Evolutionary conservation across 2,888 invertebrate genomes (phyloP).

Genomic region (Aleiodes alternator): DNA sequence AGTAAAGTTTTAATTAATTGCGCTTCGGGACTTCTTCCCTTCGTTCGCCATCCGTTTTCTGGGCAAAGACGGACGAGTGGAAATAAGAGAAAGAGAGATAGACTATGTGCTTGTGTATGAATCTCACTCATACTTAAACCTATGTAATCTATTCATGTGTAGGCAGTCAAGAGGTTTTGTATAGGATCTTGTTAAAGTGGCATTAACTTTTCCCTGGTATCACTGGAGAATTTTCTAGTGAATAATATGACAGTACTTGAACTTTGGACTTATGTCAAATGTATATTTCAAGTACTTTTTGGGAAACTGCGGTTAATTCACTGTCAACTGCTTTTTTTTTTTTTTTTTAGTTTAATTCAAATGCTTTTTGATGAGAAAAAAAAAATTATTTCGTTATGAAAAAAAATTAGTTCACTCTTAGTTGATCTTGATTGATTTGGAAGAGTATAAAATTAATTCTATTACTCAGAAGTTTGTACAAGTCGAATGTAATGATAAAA

Average conservation of each 20-base stretch:
- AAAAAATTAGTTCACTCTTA: no score
- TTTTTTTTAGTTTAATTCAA: no score
- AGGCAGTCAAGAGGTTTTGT: slow-evolving; percentile 43
- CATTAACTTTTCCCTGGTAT: slow-evolving; percentile 52
- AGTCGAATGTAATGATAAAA: no score
- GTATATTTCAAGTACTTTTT: not conserved
- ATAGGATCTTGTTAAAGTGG: slow-evolving; percentile 54
- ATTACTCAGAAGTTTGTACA: no score
- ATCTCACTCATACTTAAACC: not conserved
- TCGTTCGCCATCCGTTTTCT: slow-evolving; percentile 26
- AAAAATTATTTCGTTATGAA: no score
- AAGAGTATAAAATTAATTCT: no score
- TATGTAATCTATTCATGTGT: slow-evolving; percentile 25
- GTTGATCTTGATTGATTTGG: no score
- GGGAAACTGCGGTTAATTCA: not conserved
- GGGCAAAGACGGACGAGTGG: slow-evolving; percentile 6
- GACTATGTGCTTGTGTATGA: not conserved
- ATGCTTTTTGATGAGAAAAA: no score
- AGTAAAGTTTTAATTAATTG: slow-evolving; percentile 45
- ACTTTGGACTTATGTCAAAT: slow-evolving; percentile 24
- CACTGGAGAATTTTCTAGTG: slow-evolving; percentile 23
- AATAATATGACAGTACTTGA: slow-evolving; percentile 30
- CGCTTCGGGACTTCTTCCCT: slow-evolving; percentile 35
- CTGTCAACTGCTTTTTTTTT: not conserved
- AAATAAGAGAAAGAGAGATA: not conserved